phyloP scores from a whole-genome alignment of 2,113 vertebrate genomes.

The Xiphorhynchus elegans region DNA sequence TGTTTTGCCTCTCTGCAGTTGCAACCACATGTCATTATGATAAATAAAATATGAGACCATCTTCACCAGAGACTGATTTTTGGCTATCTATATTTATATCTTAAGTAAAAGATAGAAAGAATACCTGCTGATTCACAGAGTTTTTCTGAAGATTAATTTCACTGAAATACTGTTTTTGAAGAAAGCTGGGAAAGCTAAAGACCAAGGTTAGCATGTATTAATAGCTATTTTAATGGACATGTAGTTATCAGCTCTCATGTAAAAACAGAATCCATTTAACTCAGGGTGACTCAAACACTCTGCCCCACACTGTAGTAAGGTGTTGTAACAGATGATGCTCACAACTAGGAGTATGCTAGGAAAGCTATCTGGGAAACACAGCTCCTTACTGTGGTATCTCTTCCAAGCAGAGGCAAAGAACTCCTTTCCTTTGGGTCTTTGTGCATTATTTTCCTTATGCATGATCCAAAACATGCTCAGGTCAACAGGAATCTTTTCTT shows the following conservation, averaged over 20 bases:
- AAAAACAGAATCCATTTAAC: background rate
- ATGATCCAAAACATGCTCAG: background rate
- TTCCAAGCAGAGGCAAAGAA: background rate
- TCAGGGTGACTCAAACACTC: background rate
- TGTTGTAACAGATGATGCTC: background rate
- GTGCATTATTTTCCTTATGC: background rate
- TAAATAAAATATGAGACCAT: background rate
- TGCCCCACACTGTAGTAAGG: background rate
- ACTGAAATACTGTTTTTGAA: background rate
- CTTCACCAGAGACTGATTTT: background rate
- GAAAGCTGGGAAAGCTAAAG: background rate
- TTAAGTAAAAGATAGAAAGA: background rate
- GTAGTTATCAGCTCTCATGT: background rate
- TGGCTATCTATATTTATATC: background rate
- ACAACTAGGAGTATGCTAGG: background rate
- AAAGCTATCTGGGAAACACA: background rate
- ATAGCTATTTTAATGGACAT: background rate
- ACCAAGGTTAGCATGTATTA: background rate
- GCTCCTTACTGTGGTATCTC: background rate
- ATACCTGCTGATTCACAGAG: background rate
- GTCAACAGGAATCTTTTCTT: background rate
- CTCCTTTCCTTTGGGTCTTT: background rate
- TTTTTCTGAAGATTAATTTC: background rate
- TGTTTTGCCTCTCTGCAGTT: background rate
- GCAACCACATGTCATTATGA: background rate